These are phyloP conservation scores for Aythya baeri DNA, from an alignment of 2,113 vertebrate species.

Conservation along the genomic window DNA sequence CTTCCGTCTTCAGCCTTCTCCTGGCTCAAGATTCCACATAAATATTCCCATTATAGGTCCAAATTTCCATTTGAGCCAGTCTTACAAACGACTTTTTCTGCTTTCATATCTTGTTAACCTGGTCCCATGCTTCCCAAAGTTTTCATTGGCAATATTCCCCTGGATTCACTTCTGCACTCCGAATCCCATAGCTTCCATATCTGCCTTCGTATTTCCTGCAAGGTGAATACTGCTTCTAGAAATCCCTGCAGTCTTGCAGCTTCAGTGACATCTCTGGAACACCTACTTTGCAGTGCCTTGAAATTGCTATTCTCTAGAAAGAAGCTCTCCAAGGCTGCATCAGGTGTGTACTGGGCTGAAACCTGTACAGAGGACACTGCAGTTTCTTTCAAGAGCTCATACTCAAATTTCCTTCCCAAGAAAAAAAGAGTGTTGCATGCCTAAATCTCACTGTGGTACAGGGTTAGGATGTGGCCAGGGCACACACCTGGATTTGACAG, in stretches of 20 bases:
- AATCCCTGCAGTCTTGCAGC: neutral
- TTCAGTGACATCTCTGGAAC: neutral
- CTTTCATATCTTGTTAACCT: neutral
- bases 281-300: neutral
- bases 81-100: neutral
- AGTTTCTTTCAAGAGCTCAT: neutral
- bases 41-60: neutral
- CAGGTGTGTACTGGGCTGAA: neutral
- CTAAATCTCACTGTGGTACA: rapidly evolving
- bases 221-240: neutral
- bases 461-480: neutral
- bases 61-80: neutral
- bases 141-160: neutral
- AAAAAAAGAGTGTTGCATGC: neutral
- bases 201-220: neutral
- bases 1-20: neutral
- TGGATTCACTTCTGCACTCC: neutral
- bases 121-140: neutral
- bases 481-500: neutral
- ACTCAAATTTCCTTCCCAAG: neutral
- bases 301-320: neutral
- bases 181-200: neutral
- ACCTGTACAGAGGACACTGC: neutral
- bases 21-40: neutral
- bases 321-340: neutral